phyloP scores from a whole-genome alignment of 2,797 vertebrate species.

The Buceros bicornis region DNA sequence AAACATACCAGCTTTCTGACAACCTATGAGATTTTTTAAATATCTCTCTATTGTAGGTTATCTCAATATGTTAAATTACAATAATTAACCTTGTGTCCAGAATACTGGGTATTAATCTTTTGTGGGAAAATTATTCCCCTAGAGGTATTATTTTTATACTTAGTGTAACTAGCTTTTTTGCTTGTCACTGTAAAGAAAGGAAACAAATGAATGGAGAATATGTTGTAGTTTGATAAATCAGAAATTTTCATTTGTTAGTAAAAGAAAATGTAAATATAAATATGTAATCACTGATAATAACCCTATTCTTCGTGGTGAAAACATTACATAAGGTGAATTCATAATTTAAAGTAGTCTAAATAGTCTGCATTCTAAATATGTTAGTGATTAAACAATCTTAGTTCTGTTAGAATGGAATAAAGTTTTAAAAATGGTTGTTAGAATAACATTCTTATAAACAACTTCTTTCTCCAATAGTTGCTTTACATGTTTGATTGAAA shows the following conservation, averaged over 20 bases:
- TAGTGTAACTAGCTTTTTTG: conserved; percentile 1
- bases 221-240: not conserved
- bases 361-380: not conserved
- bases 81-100: conserved; percentile 21
- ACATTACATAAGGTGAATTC: not conserved
- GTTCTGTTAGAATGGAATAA: not conserved
- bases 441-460: not conserved
- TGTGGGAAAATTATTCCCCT: conserved; percentile 6
- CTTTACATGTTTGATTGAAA: not conserved
- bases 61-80: conserved; percentile 24
- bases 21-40: not conserved
- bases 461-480: not conserved
- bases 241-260: not conserved
- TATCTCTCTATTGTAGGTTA: not conserved
- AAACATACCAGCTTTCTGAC: not conserved
- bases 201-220: not conserved
- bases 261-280: not conserved
- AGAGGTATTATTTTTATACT: conserved; percentile 26
- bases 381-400: not conserved
- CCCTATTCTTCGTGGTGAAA: not conserved
- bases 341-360: not conserved
- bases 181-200: not conserved
- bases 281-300: not conserved
- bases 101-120: conserved; percentile 22
- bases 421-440: not conserved